Evolutionary conservation across 2,888 invertebrate genomes (phyloP).

Genomic region (Cataglyphis rosenhaueri): DNA sequence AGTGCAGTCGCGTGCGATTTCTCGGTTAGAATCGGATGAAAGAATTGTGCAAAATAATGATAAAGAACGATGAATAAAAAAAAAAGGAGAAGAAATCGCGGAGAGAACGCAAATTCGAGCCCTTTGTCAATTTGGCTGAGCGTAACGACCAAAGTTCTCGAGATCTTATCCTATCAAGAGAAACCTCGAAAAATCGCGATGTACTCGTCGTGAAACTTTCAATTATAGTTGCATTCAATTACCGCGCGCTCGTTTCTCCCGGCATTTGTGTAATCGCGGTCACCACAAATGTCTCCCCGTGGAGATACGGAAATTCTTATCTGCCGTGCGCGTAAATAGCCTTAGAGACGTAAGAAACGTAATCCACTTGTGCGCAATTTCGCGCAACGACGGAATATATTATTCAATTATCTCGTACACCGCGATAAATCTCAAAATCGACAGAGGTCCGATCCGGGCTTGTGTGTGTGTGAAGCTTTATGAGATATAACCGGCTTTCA

Average conservation of each 20-base stretch:
- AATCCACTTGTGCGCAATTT: slow-evolving; percentile 27
- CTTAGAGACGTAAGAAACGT: slow-evolving; percentile 47
- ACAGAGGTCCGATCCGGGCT: slow-evolving; percentile 30
- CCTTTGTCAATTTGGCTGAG: slow-evolving; percentile 57
- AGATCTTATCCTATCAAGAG: slow-evolving; percentile 45
- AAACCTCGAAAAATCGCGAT: slow-evolving; percentile 43
- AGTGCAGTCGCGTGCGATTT: slow-evolving; percentile 37
- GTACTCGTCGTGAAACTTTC: slow-evolving; percentile 61
- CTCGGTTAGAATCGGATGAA: slow-evolving; percentile 2
- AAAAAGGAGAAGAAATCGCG: neutral
- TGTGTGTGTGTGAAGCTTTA: slow-evolving; percentile 14
- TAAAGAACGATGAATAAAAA: neutral
- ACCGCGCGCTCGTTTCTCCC: slow-evolving; percentile 34
- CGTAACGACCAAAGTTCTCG: slow-evolving; percentile 44
- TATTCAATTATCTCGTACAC: slow-evolving; percentile 32
- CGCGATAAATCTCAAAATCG: slow-evolving; percentile 44
- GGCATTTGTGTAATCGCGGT: slow-evolving; percentile 51
- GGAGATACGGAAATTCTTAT: slow-evolving; percentile 47
- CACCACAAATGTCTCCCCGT: slow-evolving; percentile 54
- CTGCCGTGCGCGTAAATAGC: slow-evolving; percentile 54
- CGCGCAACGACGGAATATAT: slow-evolving; percentile 1
- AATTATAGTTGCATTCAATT: slow-evolving; percentile 74
- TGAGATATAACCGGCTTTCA: slow-evolving; percentile 32
- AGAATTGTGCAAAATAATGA: slow-evolving; percentile 24
- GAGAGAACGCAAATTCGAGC: slow-evolving; percentile 31